These are phyloP conservation scores for Acronicta leporina DNA, from an alignment of 2,888 invertebrate species.

Conservation along the genomic window DNA sequence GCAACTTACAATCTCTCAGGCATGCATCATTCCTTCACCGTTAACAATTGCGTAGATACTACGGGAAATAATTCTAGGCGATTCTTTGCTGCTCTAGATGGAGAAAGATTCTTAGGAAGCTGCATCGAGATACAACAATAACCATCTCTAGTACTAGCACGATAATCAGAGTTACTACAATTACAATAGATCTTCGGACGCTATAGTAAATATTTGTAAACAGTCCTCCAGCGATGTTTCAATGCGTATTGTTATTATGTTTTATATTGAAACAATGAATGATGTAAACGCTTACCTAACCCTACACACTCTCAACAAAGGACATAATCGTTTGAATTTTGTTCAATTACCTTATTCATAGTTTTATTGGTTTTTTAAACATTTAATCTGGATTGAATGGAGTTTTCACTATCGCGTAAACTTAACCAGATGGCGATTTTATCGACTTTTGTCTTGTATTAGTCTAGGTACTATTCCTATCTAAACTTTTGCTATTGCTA, in stretches of 20 bases:
- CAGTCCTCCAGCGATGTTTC: constrained; percentile 58
- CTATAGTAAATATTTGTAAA: constrained; percentile 72
- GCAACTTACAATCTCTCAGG: no score
- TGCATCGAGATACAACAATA: constrained; percentile 7
- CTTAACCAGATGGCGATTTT: no score
- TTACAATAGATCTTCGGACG: constrained; percentile 53
- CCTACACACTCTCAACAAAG: constrained; percentile 52
- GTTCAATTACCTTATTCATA: constrained; percentile 39
- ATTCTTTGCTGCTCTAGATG: no score
- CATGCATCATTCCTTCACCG: no score
- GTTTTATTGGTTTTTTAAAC: constrained; percentile 17
- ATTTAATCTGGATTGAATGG: background rate
- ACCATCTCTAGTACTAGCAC: constrained; percentile 9
- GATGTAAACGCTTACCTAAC: constrained; percentile 77
- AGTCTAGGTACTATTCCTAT: no score
- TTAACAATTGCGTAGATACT: no score
- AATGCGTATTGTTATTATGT: constrained; percentile 70
- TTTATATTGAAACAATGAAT: constrained; percentile 72
- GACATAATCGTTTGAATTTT: constrained; percentile 44
- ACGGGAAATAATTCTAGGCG: no score
- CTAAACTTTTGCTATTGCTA: no score
- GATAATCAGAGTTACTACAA: constrained; percentile 30
- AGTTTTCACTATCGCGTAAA: background rate
- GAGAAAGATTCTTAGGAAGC: background rate
- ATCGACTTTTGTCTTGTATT: no score